Conservation (phyloP, 2,113 vertebrate species). For the Pollachius pollachius region DNA sequence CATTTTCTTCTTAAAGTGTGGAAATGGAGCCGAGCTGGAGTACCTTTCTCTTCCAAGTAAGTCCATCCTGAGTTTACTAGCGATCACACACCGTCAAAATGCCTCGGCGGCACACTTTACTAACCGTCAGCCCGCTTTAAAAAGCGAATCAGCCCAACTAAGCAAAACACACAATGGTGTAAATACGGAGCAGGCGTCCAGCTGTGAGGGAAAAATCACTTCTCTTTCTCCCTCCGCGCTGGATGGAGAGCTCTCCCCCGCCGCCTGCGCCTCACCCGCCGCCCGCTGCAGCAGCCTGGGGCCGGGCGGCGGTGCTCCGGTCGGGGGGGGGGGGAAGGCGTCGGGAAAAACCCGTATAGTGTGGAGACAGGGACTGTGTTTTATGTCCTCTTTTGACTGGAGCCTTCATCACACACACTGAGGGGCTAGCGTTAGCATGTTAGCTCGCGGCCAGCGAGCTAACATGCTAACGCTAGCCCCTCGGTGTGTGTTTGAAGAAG, state of each 20-base stretch:
- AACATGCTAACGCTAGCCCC: too few relatives aligned
- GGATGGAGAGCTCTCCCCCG: background rate
- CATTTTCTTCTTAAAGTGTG: slow-evolving; percentile 74
- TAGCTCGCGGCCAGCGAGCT: too few relatives aligned
- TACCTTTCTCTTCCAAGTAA: slow-evolving; percentile 89
- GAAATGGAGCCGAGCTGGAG: slow-evolving; percentile 91
- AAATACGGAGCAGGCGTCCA: slow-evolving; percentile 74
- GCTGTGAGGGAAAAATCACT: slow-evolving; percentile 75
- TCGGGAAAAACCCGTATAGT: too few relatives aligned
- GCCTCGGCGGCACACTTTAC: slow-evolving; percentile 29
- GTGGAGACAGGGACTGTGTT: too few relatives aligned
- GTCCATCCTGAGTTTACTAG: slow-evolving; percentile 37
- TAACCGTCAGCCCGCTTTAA: slow-evolving; percentile 33
- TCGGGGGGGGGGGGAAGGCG: too few relatives aligned
- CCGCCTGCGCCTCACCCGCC: too few relatives aligned
- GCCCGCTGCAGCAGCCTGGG: too few relatives aligned
- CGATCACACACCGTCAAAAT: background rate
- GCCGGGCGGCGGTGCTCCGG: too few relatives aligned
- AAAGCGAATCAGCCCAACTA: slow-evolving; percentile 62
- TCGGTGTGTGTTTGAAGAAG: too few relatives aligned
- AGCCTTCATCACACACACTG: too few relatives aligned
- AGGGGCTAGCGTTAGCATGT: too few relatives aligned
- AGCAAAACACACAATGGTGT: slow-evolving; percentile 76
- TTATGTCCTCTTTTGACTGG: too few relatives aligned
- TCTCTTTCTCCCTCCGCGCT: slow-evolving; percentile 17